Evolutionary conservation across 2,888 invertebrate genomes (phyloP).

Genomic region (Eurois occulta): DNA sequence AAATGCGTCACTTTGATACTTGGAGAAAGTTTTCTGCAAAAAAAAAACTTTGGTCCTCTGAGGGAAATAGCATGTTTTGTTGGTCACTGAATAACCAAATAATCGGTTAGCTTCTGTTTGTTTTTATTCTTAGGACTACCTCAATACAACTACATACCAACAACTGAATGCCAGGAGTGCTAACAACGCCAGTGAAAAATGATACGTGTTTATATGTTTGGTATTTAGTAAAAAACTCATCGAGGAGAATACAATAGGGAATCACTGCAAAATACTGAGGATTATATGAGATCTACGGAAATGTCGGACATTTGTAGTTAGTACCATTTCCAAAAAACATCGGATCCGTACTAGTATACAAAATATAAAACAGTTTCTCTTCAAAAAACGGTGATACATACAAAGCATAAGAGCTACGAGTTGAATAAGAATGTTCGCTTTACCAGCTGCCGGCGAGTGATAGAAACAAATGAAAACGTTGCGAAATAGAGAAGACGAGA

Average conservation of each 20-base stretch:
- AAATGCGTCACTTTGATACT: slow-evolving; percentile 1
- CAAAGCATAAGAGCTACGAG: neutral
- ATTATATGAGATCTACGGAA: neutral
- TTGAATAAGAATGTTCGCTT: slow-evolving; percentile 74
- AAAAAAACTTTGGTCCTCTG: neutral
- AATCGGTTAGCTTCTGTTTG: neutral
- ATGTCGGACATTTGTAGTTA: neutral
- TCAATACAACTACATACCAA: neutral
- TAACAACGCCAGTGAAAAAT: neutral
- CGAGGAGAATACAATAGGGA: neutral
- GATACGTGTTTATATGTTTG: neutral
- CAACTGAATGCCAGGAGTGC: neutral
- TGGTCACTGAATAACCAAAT: neutral
- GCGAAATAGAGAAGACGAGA: slow-evolving; percentile 42
- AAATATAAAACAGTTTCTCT: neutral
- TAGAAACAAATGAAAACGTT: slow-evolving; percentile 72
- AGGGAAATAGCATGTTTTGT: neutral
- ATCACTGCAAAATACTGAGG: neutral
- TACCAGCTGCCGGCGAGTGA: slow-evolving; percentile 65
- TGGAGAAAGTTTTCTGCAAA: slow-evolving; percentile 9
- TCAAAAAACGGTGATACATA: slow-evolving; percentile 8
- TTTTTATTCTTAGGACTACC: neutral
- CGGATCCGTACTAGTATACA: slow-evolving; percentile 2
- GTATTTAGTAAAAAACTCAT: neutral
- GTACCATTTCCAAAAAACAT: neutral